Conservation (phyloP, 2,113 vertebrate species). For the Thunnus thynnus region DNA sequence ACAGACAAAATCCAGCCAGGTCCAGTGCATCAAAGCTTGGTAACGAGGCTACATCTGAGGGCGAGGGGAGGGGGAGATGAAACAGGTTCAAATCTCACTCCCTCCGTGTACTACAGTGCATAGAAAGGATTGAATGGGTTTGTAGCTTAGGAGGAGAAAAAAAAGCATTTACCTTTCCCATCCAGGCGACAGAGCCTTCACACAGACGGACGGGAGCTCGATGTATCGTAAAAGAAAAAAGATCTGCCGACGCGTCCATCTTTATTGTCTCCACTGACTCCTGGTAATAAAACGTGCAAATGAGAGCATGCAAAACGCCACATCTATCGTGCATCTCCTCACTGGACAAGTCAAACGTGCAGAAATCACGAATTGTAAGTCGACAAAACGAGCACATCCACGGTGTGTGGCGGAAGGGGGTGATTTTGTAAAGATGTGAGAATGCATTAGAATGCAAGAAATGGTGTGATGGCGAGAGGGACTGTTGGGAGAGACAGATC, state of each 20-base stretch:
- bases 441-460: constrained; percentile 89
- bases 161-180: constrained; percentile 69
- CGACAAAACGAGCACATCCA: constrained; percentile 67
- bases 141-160: constrained; percentile 31
- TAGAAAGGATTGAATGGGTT: constrained; percentile 51
- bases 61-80: constrained; percentile 41
- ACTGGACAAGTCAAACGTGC: constrained; percentile 52
- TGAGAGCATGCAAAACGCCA: constrained; percentile 47
- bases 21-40: constrained; percentile 22
- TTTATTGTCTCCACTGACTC: constrained; percentile 61
- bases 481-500: constrained; percentile 93
- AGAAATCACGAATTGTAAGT: constrained; percentile 54
- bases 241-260: constrained; percentile 62
- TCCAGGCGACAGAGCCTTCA: constrained; percentile 58
- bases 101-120: constrained; percentile 29
- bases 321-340: constrained; percentile 36
- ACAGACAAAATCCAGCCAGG: neutral
- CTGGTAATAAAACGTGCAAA: constrained; percentile 66
- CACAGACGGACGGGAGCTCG: constrained; percentile 45
- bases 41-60: constrained; percentile 38
- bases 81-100: constrained; percentile 59
- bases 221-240: constrained; percentile 35
- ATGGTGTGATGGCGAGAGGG: constrained; percentile 89
- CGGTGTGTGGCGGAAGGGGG: constrained; percentile 61
- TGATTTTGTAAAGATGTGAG: constrained; percentile 83